phyloP scores from a whole-genome alignment of 2,888 invertebrate genomes.

The Neuroscelio doddi region DNA sequence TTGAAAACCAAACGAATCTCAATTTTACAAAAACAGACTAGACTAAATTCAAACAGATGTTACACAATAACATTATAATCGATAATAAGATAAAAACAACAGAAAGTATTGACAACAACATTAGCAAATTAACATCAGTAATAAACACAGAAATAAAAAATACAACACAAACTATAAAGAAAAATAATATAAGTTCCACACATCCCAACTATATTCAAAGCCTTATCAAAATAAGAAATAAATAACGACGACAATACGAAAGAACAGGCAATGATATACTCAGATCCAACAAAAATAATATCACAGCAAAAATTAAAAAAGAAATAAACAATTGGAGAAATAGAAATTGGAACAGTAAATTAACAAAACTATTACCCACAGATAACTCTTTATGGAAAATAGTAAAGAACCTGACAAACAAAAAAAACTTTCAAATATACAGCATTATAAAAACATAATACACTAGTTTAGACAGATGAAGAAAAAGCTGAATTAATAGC shows the following conservation, averaged over 20 bases:
- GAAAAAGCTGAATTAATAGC: slow-evolving; percentile 36
- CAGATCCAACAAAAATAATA: slow-evolving; percentile 10
- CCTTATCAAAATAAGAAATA: slow-evolving; percentile 26
- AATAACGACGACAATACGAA: slow-evolving; percentile 17
- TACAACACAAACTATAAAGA: slow-evolving; percentile 1
- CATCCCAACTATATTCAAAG: slow-evolving; percentile 8
- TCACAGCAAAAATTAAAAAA: slow-evolving; percentile 13
- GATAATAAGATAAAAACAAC: slow-evolving; percentile 12
- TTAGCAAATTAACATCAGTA: slow-evolving; percentile 1
- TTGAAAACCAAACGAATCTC: background rate
- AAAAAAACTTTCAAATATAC: slow-evolving; percentile 17
- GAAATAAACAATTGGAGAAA: slow-evolving; percentile 24
- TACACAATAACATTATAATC: slow-evolving; percentile 4
- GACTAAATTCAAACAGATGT: slow-evolving; percentile 12
- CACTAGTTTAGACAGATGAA: slow-evolving; percentile 16
- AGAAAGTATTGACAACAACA: slow-evolving; percentile 7
- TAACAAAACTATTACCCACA: slow-evolving; percentile 17
- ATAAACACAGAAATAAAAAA: slow-evolving; percentile 13
- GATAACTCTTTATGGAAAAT: slow-evolving; percentile 29
- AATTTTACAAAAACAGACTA: slow-evolving; percentile 28
- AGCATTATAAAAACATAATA: slow-evolving; percentile 22
- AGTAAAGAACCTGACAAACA: slow-evolving; percentile 31
- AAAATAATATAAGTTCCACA: background rate
- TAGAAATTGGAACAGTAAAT: slow-evolving; percentile 22
- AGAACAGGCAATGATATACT: slow-evolving; percentile 1